Percentiles rank a stretch among this genome's conserved stretches.
Evolutionary conservation across 2,888 invertebrate species (phyloP).

Genomic region (Campoplex nolae): DNA sequence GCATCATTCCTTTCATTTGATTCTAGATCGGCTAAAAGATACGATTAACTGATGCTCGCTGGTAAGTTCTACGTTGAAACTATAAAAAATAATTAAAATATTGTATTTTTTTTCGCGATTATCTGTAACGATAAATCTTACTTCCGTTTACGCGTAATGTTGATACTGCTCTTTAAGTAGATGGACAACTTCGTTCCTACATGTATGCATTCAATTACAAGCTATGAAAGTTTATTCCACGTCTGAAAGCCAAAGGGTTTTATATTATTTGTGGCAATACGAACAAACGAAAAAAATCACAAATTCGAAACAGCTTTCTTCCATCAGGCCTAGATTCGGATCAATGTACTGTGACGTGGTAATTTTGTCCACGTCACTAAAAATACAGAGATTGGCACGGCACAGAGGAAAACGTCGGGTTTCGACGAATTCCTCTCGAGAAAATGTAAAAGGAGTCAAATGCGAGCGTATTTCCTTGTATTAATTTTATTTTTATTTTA

Average conservation of each 20-base stretch:
- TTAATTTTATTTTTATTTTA: too few species aligned
- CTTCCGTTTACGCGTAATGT: not conserved
- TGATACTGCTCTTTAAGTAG: constrained; percentile 44
- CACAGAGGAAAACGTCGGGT: too few species aligned
- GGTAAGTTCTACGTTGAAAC: not conserved
- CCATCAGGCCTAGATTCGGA: not conserved
- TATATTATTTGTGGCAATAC: constrained; percentile 29
- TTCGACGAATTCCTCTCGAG: too few species aligned
- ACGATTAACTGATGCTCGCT: not conserved
- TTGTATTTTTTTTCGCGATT: not conserved
- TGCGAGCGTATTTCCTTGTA: too few species aligned
- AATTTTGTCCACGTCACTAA: too few species aligned
- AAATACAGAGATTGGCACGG: too few species aligned
- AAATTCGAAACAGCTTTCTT: constrained; percentile 44
- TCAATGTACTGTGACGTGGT: too few species aligned
- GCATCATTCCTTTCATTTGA: not conserved
- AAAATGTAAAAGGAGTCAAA: too few species aligned
- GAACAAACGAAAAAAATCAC: constrained; percentile 60
- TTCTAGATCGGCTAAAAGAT: not conserved
- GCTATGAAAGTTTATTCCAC: constrained; percentile 13
- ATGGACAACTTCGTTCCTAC: constrained; percentile 53
- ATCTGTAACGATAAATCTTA: not conserved
- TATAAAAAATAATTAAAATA: not conserved
- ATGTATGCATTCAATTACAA: constrained; percentile 62
- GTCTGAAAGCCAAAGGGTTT: constrained; percentile 40